phyloP scores from a whole-genome alignment of 92 coral and sea anemone genomes.

The Epizoanthus illoricatus region DNA sequence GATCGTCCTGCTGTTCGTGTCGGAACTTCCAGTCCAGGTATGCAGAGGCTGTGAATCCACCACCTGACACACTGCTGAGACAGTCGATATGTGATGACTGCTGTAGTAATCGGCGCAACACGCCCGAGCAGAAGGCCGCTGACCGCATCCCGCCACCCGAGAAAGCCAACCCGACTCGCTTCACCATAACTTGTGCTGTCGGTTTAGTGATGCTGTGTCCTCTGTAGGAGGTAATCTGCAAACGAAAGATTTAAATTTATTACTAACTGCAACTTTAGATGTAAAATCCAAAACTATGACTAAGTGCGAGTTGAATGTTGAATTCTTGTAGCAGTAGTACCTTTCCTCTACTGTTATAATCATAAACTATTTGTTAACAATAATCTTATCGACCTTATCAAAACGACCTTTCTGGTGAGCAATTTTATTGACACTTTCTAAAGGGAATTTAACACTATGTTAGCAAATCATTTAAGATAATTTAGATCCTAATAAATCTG shows the following conservation, averaged over 20 bases:
- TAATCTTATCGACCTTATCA: too few relatives aligned
- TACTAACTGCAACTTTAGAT: too few relatives aligned
- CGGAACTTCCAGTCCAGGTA: conserved; percentile 92
- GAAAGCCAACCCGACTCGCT: conserved; percentile 39
- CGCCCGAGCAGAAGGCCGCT: conserved; percentile 50
- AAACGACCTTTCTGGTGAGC: too few relatives aligned
- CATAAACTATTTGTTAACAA: too few relatives aligned
- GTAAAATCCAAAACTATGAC: too few relatives aligned
- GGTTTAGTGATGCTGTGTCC: not conserved
- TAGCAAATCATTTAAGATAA: too few relatives aligned
- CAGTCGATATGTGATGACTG: conserved; percentile 61
- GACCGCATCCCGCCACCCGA: conserved; percentile 55
- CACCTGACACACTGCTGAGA: conserved; percentile 89
- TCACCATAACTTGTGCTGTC: not conserved
- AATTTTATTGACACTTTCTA: too few relatives aligned
- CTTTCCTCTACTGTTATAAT: too few relatives aligned
- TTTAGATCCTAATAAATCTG: too few relatives aligned
- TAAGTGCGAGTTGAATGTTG: too few relatives aligned
- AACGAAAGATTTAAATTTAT: not conserved
- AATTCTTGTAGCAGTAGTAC: too few relatives aligned
- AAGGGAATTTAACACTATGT: too few relatives aligned
- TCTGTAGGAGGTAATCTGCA: not conserved
- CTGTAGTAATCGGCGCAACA: conserved; percentile 78
- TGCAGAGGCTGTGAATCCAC: conserved; percentile 82
- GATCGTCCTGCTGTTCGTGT: conserved; percentile 72